Evolutionary conservation across 2,888 invertebrate genomes (phyloP), one percentile per base, ranked within the genome.

Genomic region (Empis livida): DNA sequence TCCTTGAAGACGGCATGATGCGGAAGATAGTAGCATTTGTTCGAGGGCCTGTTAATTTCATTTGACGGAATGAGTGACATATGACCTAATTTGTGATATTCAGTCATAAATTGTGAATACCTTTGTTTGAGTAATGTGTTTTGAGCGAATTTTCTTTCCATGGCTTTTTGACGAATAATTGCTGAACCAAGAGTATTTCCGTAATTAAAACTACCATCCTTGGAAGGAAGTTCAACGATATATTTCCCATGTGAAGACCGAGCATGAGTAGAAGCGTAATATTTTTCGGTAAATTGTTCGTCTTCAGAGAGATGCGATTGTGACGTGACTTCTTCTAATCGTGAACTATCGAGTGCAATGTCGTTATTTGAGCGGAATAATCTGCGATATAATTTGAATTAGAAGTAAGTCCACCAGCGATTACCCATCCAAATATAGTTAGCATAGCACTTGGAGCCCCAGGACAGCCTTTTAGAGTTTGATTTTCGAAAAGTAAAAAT

Each of bases 1-100:
- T 52, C 45, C 37, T 51, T 53, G 2, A 51, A 42, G 2, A 54
- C 51, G 2, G 52, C 51, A 42, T 56, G 54, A 31, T 56, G 51
- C 10, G 54, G 45, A 11, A 53, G 38, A 23, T 54, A 56, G 5
- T 20, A 20, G 20, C 20, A 20, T 10, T 50, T 46, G 11, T 31
- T 31, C n/a, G 32, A 38, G 3, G 35, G 44, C 5, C 43, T 43
- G 13, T 46, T 31, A 10, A 47, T 14, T 41, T 54, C 45, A 17
- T 42, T 10, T 5, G 42, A 10, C 2, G 42, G 16, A 16, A 53
- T 31, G 11, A 37, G 31, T 20, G 42, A 44, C 53, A 54, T 53
- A 13, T 54, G 53, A 5, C 49, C 50, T 17, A 51, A 42, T 2
- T 16, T 31, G 11, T 50, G 15, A 46, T 56, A 52, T 17, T 53